Conservation (phyloP, 2,888 invertebrate genomes). For the Euphydryas editha region DNA sequence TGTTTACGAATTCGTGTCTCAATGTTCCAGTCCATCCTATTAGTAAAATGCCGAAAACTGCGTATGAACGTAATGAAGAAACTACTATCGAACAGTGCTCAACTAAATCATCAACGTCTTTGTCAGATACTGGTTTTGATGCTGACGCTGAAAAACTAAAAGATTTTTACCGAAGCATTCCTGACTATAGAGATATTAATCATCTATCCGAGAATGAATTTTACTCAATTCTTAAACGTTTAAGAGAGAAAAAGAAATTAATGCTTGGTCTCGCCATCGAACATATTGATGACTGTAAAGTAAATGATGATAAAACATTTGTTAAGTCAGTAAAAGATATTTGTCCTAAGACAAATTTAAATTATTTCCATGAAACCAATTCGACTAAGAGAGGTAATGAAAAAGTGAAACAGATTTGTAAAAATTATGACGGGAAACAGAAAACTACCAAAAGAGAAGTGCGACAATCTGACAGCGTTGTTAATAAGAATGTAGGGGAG, state of each 20-base stretch:
- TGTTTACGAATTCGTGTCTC: constrained; percentile 88
- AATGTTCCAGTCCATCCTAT: constrained; percentile 89
- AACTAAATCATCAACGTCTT: constrained; percentile 64
- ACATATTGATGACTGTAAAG: constrained; percentile 59
- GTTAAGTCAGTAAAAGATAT: constrained; percentile 42
- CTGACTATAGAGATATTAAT: constrained; percentile 90
- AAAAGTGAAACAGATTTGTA: constrained; percentile 25
- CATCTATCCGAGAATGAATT: constrained; percentile 90
- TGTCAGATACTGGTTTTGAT: constrained; percentile 61
- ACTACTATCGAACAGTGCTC: constrained; percentile 65
- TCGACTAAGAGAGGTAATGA: constrained; percentile 14
- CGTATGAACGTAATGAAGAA: constrained; percentile 85
- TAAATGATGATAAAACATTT: constrained; percentile 30
- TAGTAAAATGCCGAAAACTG: constrained; percentile 88
- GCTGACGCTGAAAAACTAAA: constrained; percentile 84
- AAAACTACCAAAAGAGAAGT: constrained; percentile 53
- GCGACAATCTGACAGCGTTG: constrained; percentile 43
- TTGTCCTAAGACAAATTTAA: constrained; percentile 37
- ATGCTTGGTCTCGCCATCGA: constrained; percentile 69
- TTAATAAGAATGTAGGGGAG: constrained; percentile 36
- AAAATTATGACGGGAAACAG: constrained; percentile 41
- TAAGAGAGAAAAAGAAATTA: constrained; percentile 86
- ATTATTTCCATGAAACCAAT: constrained; percentile 21
- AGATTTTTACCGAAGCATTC: constrained; percentile 90
- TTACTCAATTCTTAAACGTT: constrained; percentile 86